These are phyloP conservation scores for Galeopsomyia nigrocyanea DNA, from an alignment of 2,888 invertebrate species.

Conservation along the genomic window DNA sequence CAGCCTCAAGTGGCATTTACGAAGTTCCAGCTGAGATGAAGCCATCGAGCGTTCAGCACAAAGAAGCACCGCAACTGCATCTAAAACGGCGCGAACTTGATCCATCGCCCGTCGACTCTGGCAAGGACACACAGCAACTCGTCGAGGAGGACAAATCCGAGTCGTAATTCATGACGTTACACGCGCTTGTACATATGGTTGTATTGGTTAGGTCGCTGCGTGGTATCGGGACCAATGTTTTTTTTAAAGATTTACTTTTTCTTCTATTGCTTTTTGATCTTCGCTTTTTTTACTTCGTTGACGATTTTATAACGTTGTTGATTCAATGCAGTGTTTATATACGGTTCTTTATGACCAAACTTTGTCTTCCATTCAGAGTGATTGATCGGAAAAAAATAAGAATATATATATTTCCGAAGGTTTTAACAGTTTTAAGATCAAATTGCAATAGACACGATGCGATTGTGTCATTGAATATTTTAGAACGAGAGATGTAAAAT, in stretches of 20 bases:
- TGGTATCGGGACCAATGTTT: conserved; percentile 13
- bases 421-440: conserved; percentile 45
- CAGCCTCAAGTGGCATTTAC: conserved; percentile 80
- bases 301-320: conserved; percentile 8
- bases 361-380: neutral
- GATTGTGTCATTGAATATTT: conserved; percentile 61
- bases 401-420: neutral
- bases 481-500: conserved; percentile 42
- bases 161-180: conserved; percentile 59
- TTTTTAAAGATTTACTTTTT: conserved; percentile 19
- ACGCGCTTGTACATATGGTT: conserved; percentile 37
- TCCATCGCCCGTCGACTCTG: conserved; percentile 86
- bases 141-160: conserved; percentile 88
- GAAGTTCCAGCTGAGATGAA: conserved; percentile 86
- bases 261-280: conserved; percentile 56
- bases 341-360: neutral
- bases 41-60: conserved; percentile 86
- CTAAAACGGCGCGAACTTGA: conserved; percentile 84
- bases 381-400: neutral
- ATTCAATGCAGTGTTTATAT: neutral
- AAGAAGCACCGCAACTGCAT: conserved; percentile 80
- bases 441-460: conserved; percentile 58
- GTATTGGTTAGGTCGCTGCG: conserved; percentile 1
- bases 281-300: conserved; percentile 15
- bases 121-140: conserved; percentile 91